phyloP scores from a whole-genome alignment of 2,113 vertebrate genomes.

The Bothrops jararaca region DNA sequence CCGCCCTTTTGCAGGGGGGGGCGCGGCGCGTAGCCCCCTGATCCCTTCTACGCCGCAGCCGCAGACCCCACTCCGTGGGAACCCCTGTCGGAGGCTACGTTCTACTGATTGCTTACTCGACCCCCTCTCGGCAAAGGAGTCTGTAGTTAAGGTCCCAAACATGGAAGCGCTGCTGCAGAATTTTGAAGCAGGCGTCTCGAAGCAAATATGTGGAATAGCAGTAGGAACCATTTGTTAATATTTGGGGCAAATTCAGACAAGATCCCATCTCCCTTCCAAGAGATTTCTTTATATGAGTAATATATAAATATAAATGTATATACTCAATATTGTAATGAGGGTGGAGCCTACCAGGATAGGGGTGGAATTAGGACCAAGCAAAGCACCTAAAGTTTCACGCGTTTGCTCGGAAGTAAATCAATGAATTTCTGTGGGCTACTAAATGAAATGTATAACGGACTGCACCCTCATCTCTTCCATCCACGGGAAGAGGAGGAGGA shows the following conservation, averaged over 20 bases:
- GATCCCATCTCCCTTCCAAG: not conserved
- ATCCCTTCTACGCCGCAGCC: not conserved
- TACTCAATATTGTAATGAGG: not conserved
- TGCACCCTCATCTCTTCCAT: not conserved
- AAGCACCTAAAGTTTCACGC: not conserved
- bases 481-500: not conserved
- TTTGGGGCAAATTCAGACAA: not conserved
- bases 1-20: not conserved
- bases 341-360: not conserved
- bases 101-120: not conserved
- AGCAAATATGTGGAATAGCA: not conserved
- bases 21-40: fast-evolving
- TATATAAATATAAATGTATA: too few species aligned
- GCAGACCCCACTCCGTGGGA: not conserved
- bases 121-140: not conserved
- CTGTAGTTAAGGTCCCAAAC: not conserved
- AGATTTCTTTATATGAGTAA: not conserved
- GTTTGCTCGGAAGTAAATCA: not conserved
- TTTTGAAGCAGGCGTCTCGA: not conserved
- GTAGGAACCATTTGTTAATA: not conserved
- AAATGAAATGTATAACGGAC: not conserved
- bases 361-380: not conserved
- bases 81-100: not conserved
- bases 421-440: not conserved
- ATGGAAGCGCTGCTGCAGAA: not conserved